Evolutionary conservation across 2,113 vertebrate species (phyloP).

Genomic region (Lethenteron camtschaticum): DNA sequence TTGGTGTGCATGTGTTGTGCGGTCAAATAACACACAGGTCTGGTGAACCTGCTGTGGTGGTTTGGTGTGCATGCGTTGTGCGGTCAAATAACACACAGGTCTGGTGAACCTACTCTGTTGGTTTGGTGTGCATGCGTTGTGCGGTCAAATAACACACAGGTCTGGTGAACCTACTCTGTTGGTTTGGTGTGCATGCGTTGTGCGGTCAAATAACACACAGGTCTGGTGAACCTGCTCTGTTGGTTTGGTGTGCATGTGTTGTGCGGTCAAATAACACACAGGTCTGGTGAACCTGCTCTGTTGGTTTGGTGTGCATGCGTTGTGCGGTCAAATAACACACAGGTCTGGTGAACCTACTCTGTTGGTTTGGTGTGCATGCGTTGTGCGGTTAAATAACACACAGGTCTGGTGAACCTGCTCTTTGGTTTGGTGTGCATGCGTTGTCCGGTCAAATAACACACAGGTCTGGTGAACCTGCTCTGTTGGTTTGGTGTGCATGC

Average conservation of each 20-base stretch:
- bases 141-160: conserved; percentile 10
- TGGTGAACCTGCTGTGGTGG: conserved; percentile 77
- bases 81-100: conserved; percentile 19
- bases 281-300: no score
- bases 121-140: conserved; percentile 22
- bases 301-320: no score
- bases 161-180: conserved; percentile 32
- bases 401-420: conserved; percentile 54
- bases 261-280: background rate
- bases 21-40: conserved; percentile 21
- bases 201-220: conserved; percentile 14
- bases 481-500: conserved; percentile 49
- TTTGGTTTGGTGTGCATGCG: conserved; percentile 27
- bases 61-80: conserved; percentile 18
- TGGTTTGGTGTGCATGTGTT: conserved; percentile 32
- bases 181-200: conserved; percentile 26
- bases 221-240: conserved; percentile 63
- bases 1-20: conserved; percentile 17
- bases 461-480: conserved; percentile 54
- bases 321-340: no score
- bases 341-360: no score
- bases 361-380: no score
- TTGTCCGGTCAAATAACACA: background rate
- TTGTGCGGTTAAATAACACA: background rate
- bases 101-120: conserved; percentile 72